A percentile compares a stretch with the other conserved stretches of the same genome.
phyloP scores from a whole-genome alignment of 2,888 invertebrate genomes.

The Belgica antarctica region DNA sequence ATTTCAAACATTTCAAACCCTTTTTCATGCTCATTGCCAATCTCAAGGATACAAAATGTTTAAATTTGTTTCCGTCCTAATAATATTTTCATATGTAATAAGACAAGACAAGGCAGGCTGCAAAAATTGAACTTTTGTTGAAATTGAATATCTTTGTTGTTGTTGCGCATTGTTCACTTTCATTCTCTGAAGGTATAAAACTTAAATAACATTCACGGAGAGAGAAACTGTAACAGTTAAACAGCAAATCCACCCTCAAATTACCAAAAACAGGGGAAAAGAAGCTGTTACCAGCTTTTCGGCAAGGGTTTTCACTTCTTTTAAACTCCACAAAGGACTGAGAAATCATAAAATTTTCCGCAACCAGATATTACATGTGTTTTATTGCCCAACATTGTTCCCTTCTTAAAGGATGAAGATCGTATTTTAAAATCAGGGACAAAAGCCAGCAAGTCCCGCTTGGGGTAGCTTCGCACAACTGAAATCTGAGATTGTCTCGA shows the following conservation, averaged over 20 bases:
- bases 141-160: constrained; percentile 42
- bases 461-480: background rate
- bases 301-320: background rate
- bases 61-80: constrained; percentile 30
- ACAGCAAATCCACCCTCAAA: constrained; percentile 28
- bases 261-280: background rate
- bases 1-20: constrained; percentile 40
- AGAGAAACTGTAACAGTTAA: constrained; percentile 22
- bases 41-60: constrained; percentile 17
- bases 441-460: background rate
- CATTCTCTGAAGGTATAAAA: background rate
- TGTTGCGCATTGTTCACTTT: constrained; percentile 14
- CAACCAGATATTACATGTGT: constrained; percentile 36
- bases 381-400: constrained; percentile 15
- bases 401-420: background rate
- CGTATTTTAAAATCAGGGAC: constrained; percentile 25
- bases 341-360: constrained; percentile 31
- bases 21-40: background rate
- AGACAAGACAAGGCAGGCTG: constrained; percentile 23
- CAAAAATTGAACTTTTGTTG: constrained; percentile 27
- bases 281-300: background rate
- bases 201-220: background rate
- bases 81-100: constrained; percentile 34
- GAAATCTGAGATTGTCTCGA: constrained; percentile 37
- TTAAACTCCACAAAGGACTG: background rate